Evolutionary conservation across 2,888 invertebrate species (phyloP).

Genomic region (Caenorhabditis parvicauda): DNA sequence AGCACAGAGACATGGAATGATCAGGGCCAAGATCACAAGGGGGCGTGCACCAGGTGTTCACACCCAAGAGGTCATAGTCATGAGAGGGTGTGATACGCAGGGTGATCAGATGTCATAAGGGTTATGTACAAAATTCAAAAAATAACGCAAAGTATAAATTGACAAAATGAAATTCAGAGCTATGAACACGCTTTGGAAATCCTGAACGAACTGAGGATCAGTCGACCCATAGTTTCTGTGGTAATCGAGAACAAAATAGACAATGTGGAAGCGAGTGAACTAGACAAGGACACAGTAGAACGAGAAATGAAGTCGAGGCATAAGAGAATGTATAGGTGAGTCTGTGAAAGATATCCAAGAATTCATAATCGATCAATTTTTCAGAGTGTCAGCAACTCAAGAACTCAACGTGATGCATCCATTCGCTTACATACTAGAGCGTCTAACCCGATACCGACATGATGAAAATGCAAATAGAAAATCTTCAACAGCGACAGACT

Average conservation of each 20-base stretch:
- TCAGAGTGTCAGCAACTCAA: conserved; percentile 28
- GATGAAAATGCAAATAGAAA: conserved; percentile 24
- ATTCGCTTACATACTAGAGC: conserved; percentile 36
- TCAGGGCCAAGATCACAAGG: no score
- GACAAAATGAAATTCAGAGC: conserved; percentile 11
- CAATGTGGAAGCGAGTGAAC: conserved; percentile 18
- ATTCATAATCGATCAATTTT: not conserved
- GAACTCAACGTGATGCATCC: conserved; percentile 43
- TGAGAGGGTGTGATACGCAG: no score
- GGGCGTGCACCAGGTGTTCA: no score
- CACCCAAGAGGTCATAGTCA: no score
- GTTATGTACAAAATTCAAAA: no score
- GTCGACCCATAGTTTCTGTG: conserved; percentile 14
- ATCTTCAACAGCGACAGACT: no score
- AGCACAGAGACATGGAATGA: no score
- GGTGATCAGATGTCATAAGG: no score
- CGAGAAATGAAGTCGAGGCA: conserved; percentile 14
- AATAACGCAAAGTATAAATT: not conserved
- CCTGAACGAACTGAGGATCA: conserved; percentile 20
- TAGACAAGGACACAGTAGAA: conserved; percentile 25
- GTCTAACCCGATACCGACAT: conserved; percentile 21
- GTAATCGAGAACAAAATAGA: conserved; percentile 39
- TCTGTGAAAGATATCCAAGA: not conserved
- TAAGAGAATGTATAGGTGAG: conserved; percentile 27
- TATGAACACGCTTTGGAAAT: conserved; percentile 34